These are phyloP conservation scores for Pristionchus fissidentatus DNA, from an alignment of 2,888 invertebrate species.

Conservation along the genomic window DNA sequence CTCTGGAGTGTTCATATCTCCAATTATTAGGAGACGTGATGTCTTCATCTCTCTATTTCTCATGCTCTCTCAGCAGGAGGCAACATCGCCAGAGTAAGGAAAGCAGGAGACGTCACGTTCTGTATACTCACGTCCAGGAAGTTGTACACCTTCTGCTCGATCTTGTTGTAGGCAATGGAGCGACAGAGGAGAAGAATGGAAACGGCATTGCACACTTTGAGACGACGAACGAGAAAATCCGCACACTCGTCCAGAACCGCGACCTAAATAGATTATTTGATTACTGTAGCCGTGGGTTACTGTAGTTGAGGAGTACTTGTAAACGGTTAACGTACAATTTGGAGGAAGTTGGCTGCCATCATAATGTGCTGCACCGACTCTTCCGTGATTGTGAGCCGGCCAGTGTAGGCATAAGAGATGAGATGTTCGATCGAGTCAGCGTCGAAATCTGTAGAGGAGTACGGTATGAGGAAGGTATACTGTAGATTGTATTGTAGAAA, in stretches of 20 bases:
- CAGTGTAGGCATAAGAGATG: background rate
- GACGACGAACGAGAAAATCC: conserved; percentile 83
- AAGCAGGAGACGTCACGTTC: no score
- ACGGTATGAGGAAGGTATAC: no score
- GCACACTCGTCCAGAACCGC: conserved; percentile 88
- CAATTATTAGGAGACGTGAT: no score
- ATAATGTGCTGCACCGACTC: background rate
- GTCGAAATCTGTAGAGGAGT: background rate
- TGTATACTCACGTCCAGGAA: conserved; percentile 43
- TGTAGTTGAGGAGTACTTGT: background rate
- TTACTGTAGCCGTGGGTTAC: background rate
- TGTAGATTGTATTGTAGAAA: no score
- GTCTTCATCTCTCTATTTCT: no score
- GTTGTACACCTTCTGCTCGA: background rate
- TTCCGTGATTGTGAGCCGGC: background rate
- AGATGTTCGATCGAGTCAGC: background rate
- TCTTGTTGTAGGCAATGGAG: conserved; percentile 47
- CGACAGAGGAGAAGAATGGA: conserved; percentile 57
- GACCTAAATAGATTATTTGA: conserved; percentile 74
- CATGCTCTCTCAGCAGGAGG: no score
- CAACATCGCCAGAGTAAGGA: no score
- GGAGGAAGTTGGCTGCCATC: background rate
- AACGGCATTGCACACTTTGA: conserved; percentile 59
- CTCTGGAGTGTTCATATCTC: no score
- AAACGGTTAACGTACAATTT: background rate